A percentile compares a stretch with the other conserved stretches of the same genome.
Evolutionary conservation across 1,140 invertebrate species (phyloP).

Genomic region (Caerostris extrusa): DNA sequence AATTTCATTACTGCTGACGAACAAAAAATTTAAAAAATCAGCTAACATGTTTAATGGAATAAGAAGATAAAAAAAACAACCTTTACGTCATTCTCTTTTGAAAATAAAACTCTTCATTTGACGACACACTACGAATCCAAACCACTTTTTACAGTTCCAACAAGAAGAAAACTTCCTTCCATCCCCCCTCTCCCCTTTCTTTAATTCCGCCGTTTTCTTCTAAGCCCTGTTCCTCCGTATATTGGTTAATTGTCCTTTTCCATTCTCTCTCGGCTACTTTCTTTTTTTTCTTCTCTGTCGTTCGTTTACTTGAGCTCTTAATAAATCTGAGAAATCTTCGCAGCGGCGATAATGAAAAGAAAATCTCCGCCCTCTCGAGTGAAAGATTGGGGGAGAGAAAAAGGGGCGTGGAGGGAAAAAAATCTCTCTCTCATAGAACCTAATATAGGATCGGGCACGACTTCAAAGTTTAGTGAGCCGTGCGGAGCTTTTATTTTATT

Average conservation of each 20-base stretch:
- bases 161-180: not conserved
- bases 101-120: not conserved
- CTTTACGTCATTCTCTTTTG: not conserved
- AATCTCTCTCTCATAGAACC: not conserved
- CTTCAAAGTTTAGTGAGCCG: slow-evolving; percentile 54
- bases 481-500: slow-evolving; percentile 40
- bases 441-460: slow-evolving; percentile 41
- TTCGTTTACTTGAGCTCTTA: slow-evolving; percentile 20
- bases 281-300: not conserved
- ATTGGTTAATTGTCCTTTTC: slow-evolving; percentile 58
- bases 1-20: too few species aligned
- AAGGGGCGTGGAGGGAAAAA: not conserved
- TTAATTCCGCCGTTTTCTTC: not conserved
- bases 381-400: not conserved
- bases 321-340: slow-evolving; percentile 46
- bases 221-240: slow-evolving; percentile 8
- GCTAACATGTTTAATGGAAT: too few species aligned
- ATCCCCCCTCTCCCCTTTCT: not conserved
- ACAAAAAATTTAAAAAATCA: too few species aligned
- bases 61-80: not conserved
- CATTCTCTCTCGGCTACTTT: not conserved
- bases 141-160: slow-evolving; percentile 11
- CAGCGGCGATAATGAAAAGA: slow-evolving; percentile 18
- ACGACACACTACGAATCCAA: not conserved
- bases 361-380: not conserved